phyloP scores from a whole-genome alignment of 2,888 invertebrate genomes.

The Amphipoea oculea region DNA sequence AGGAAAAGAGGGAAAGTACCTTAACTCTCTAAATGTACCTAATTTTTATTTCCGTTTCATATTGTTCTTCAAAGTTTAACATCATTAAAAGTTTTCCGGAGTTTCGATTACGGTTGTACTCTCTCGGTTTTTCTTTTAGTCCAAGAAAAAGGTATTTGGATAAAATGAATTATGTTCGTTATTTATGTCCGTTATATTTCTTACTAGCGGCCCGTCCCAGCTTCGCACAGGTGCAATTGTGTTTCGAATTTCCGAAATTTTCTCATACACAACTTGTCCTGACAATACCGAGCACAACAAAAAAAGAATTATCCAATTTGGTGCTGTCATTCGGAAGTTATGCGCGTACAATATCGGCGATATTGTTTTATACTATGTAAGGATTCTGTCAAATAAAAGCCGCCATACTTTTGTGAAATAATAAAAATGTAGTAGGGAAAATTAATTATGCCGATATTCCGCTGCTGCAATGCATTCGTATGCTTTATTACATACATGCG shows the following conservation, averaged over 20 bases:
- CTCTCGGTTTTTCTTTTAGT: constrained; percentile 24
- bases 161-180: constrained; percentile 27
- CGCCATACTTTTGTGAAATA: constrained; percentile 1
- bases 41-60: constrained; percentile 49
- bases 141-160: constrained; percentile 21
- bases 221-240: too few species aligned
- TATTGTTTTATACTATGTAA: too few species aligned
- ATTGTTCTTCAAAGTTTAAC: constrained; percentile 56
- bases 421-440: background rate
- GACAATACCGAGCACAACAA: too few species aligned
- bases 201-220: background rate
- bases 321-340: too few species aligned
- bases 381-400: background rate
- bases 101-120: constrained; percentile 43
- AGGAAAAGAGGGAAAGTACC: constrained; percentile 8
- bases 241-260: too few species aligned
- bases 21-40: constrained; percentile 18
- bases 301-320: too few species aligned
- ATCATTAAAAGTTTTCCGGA: constrained; percentile 53
- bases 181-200: constrained; percentile 19
- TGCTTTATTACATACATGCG: constrained; percentile 18
- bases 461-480: constrained; percentile 5
- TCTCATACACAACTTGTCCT: too few species aligned
- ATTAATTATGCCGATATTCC: constrained; percentile 30
- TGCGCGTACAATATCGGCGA: too few species aligned